These are phyloP conservation scores for Stegophylla sp. DNA, from an alignment of 2,888 invertebrate genomes.

Conservation along the genomic window DNA sequence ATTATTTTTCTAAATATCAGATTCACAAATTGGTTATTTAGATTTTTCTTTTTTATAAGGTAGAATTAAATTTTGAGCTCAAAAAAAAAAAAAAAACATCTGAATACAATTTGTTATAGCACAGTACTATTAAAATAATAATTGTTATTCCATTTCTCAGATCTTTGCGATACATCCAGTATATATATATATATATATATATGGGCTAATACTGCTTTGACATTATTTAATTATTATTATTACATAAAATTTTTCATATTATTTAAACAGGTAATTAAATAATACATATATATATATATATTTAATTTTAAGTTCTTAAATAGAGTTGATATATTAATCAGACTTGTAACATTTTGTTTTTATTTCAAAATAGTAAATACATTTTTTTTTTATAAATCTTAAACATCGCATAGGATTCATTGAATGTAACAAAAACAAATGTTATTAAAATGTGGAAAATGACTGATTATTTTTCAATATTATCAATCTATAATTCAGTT, in stretches of 20 bases:
- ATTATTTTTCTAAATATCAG: too few relatives aligned
- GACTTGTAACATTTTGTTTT: constrained; percentile 45
- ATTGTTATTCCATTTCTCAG: too few relatives aligned
- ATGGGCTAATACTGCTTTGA: neutral
- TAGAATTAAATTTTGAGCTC: too few relatives aligned
- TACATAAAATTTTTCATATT: constrained; percentile 2
- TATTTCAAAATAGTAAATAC: constrained; percentile 25
- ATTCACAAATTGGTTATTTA: too few relatives aligned
- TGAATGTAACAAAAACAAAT: neutral
- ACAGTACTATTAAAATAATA: too few relatives aligned
- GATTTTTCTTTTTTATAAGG: too few relatives aligned
- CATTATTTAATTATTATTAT: neutral
- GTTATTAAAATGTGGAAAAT: neutral
- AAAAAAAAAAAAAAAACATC: neutral
- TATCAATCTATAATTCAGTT: neutral
- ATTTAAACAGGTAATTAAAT: neutral
- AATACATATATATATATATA: constrained; percentile 17
- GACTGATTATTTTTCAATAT: neutral
- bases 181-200: neutral
- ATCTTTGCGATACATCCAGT: neutral
- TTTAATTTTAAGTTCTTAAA: constrained; percentile 26
- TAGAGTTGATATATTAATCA: constrained; percentile 42
- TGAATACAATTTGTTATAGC: too few relatives aligned
- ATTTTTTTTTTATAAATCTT: constrained; percentile 29
- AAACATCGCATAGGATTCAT: neutral